These are phyloP conservation scores for Xenops minutus DNA, from an alignment of 2,797 vertebrate species.

Conservation along the genomic window DNA sequence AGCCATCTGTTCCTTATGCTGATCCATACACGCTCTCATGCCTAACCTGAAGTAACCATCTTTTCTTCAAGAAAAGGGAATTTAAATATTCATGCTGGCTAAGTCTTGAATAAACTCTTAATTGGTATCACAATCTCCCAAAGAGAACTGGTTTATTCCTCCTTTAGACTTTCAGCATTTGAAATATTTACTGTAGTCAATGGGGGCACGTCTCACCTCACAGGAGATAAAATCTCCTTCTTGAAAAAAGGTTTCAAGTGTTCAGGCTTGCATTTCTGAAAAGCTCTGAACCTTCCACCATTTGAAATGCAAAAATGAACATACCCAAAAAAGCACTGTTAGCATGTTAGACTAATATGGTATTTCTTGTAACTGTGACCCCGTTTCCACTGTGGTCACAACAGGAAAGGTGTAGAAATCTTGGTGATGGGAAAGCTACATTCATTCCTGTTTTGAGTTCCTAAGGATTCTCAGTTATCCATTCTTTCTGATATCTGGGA, in stretches of 20 bases:
- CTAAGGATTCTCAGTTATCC: background rate
- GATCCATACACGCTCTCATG: constrained; percentile 32
- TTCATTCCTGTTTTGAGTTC: background rate
- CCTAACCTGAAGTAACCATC: constrained; percentile 39
- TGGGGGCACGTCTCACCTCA: background rate
- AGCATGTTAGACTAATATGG: background rate
- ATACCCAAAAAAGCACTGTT: background rate
- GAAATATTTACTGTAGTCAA: constrained; percentile 25
- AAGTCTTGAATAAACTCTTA: constrained; percentile 33
- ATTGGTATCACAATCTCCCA: background rate
- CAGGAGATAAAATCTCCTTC: background rate
- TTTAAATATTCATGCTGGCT: constrained; percentile 63
- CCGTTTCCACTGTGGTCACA: background rate
- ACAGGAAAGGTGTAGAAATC: background rate
- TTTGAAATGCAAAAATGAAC: background rate
- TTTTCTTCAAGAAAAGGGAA: constrained; percentile 47
- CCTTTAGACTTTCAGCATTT: constrained; percentile 7
- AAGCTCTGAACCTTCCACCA: background rate
- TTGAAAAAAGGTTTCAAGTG: background rate
- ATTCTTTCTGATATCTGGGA: background rate
- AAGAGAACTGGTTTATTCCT: background rate
- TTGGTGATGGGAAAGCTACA: background rate
- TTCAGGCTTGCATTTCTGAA: constrained; percentile 28
- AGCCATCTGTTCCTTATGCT: constrained; percentile 46
- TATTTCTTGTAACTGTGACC: background rate